Evolutionary conservation across 1,140 invertebrate genomes (phyloP), one percentile per base, ranked within the genome.

Genomic region (Camponotus pennsylvanicus): DNA sequence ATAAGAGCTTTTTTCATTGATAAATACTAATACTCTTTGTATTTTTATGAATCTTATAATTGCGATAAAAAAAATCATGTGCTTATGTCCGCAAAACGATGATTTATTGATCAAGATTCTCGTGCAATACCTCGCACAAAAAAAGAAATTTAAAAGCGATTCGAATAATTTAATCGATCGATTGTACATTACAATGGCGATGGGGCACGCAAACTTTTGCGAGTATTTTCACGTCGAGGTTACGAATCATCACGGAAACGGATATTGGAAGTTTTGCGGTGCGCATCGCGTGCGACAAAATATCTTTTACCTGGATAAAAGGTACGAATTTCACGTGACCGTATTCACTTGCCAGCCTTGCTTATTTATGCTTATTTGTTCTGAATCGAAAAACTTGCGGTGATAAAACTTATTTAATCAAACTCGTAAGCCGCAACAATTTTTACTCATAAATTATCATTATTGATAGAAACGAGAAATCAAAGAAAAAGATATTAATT

Each of bases 221-320:
- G 11, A 45, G 52, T 69, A 52, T 71, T 52, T 52, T 73, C 42
- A 18, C 21, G 34, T 88, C 7, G 42, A 32, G 27, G 21, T 82
- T 49, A 7, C n/a, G 63, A 8, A 57, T 63, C 13, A 64, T 85
- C 67, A 27, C 52, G 86, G 86, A 79, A 67, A 76, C 40, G 13
- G 52, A 71, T 52, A 34, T 61, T n/a, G 42, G 55, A 3, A 27
- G 18, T 37, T 27, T 42, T 37, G 13, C 67, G 66, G 34, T 27
- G 15, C 82, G 66, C 73, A 78, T 87, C 61, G 86, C 73, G 88
- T 75, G 88, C 88, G 88, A 89, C 88, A 88, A 27, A 27, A 57
- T 75, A 57, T 61, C 52, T 66, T 69, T 89, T 73, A 69, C 40
- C 34, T 49, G 55, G 57, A 32, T 49, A 27, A 64, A 76, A 61